Base-by-base conservation (phyloP, 53 echinoderm and acorn worm species). In the Henricia sp. region DNA sequence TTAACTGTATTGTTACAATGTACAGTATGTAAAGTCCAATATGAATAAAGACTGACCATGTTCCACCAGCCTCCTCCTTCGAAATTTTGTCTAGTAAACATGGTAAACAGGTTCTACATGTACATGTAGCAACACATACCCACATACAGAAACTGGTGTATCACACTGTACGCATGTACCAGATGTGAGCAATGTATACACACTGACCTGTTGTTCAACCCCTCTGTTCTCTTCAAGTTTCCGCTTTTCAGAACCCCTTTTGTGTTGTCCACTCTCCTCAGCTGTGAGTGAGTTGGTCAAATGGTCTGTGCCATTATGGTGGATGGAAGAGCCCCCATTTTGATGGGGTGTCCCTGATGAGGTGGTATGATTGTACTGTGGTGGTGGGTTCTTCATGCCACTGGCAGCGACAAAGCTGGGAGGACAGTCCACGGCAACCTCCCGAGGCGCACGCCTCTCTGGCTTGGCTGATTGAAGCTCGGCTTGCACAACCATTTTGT, bases 401-500 rank as follows among this genome's bases (percentile, higher is more conserved):
- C 99, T 99, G 6, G 99, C 99, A 36, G 99, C 99, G 37, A 99
- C 99, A 87, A 99, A 99, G 65, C 90, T 85, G 27, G 94, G 83
- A 19, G 99, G 99, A 69, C 99, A 99, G 90, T 99, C 99, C 70
- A 99, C 99, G 11, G 94, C 92, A 72, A 99, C 89, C 74, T 99
- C 99, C 32, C 99, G 68, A 11, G 89, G 89, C 40, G 68, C 53
- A n/a, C 67, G 21, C 42, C 46, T 53, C 88, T 82, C 82, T 48
- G 39, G 77, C 43, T 77, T 77, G 27, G 57, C 23, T 38, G 77
- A 36, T 80, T 63, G 64, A 0, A 44, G 2, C 5, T 80, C 64
- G 24, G 80, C 80, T 64, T 80, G 80, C 46, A 80, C 80, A 40
- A 80, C 80, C 80, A 80, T 80, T 64, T 57, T 42, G 41, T 34